phyloP scores from a whole-genome alignment of 1,140 invertebrate species.

The Pseudomyrmex cubaensis region DNA sequence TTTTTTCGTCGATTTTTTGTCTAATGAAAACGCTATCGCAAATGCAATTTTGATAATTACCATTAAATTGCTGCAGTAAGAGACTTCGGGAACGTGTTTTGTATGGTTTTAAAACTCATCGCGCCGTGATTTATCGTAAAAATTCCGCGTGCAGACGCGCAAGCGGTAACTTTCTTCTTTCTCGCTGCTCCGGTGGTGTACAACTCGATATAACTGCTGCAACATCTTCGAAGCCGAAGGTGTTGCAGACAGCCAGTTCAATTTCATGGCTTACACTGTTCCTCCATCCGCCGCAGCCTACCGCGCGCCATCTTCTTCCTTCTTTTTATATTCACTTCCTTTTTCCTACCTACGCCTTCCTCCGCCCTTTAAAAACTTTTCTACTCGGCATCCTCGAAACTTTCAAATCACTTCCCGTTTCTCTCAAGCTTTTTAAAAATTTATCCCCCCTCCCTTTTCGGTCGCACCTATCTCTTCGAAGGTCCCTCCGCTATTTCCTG shows the following conservation, averaged over 20 bases:
- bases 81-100: neutral
- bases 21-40: neutral
- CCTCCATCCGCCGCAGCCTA: conserved; percentile 54
- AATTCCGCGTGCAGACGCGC: conserved; percentile 34
- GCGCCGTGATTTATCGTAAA: conserved; percentile 65
- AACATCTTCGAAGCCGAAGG: conserved; percentile 47
- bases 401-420: conserved; percentile 72
- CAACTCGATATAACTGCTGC: conserved; percentile 56
- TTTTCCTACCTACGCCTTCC: neutral
- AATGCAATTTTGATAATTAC: conserved; percentile 45
- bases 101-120: conserved; percentile 62
- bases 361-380: conserved; percentile 73
- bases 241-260: conserved; percentile 63
- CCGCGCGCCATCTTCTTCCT: conserved; percentile 25
- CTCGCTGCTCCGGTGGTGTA: conserved; percentile 37
- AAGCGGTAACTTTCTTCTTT: conserved; percentile 55
- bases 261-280: conserved; percentile 58
- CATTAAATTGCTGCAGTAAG: conserved; percentile 34
- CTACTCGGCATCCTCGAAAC: conserved; percentile 72
- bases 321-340: neutral
- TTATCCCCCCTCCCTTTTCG: conserved; percentile 53
- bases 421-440: conserved; percentile 74
- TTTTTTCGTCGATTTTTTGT: neutral
- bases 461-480: conserved; percentile 18
- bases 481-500: neutral